Conservation (phyloP, 1,140 invertebrate species). For the Macrobrachium nipponense region DNA sequence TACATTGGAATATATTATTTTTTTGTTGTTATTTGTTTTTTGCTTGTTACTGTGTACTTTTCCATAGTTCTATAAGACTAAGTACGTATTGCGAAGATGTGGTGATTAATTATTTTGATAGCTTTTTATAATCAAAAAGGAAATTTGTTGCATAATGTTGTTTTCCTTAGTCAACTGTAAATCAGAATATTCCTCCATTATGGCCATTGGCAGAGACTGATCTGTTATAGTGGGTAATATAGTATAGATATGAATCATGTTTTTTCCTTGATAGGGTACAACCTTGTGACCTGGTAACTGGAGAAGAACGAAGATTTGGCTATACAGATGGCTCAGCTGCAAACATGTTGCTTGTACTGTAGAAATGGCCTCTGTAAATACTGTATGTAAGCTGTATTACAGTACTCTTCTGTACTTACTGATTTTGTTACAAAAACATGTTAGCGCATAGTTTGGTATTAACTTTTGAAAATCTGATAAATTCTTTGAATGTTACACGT, state of each 20-base stretch:
- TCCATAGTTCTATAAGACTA: too few species aligned
- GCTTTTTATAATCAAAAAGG: too few species aligned
- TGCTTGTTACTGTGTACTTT: too few species aligned
- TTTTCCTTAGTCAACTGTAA: too few species aligned
- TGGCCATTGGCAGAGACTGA: not conserved
- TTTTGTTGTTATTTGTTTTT: too few species aligned
- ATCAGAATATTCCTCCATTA: not conserved
- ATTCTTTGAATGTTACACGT: too few species aligned
- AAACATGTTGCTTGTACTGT: constrained; percentile 94
- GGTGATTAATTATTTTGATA: too few species aligned
- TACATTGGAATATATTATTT: not conserved
- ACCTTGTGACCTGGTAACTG: constrained; percentile 95
- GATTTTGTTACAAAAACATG: not conserved
- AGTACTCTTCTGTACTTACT: not conserved
- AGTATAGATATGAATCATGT: not conserved
- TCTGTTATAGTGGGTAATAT: not conserved
- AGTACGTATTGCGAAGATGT: too few species aligned
- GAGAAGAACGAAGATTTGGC: constrained; percentile 90
- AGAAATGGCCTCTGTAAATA: constrained; percentile 92
- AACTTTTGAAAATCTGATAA: too few species aligned
- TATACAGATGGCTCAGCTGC: constrained; percentile 77
- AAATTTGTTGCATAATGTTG: too few species aligned
- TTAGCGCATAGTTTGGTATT: not conserved
- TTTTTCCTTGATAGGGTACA: constrained; percentile 75
- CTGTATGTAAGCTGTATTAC: constrained; percentile 76